Base-by-base conservation (phyloP, 2,113 vertebrate genomes). In the Macroglossus sobrinus region DNA sequence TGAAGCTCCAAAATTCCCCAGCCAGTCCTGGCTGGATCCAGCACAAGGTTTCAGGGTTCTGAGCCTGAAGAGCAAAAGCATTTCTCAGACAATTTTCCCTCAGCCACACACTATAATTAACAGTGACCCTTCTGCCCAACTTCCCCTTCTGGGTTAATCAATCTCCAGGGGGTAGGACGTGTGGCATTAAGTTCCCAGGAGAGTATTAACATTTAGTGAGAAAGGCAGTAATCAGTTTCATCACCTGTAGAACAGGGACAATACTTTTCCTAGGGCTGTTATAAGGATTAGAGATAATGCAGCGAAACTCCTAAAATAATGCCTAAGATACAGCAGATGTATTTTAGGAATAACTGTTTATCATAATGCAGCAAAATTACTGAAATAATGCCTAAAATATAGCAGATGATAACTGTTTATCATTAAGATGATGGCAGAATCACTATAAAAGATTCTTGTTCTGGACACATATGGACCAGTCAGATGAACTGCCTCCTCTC, bases 71-170 rank as follows among this genome's bases (percentile, higher is more conserved):
- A 78, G 61, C 53, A 82, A 91, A 93, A 14, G 22, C 63, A 50
- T 84, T 93, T 93, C 50, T 61, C 50, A 43, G 55, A 40, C 43
- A n/a, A 50, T 69, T 74, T 92, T 47, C 84, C 35, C 38, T 92
- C 33, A 45, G 93, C 69, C 38, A 75, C 82, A 92, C 50, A 57
- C 19, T 72, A 91, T 63, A 74, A 24, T 93, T 91, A 93, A 76
- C 14, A 90, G 59, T 69, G 74, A 90, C 26, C 80, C 63, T 7
- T 38, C 75, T 40, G 84, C 61, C n/a, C 33, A 35, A 10, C 43
- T 86, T 78, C 21, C 71, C 84, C 57, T 66, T 74, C 61, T 18
- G 79, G 50, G 55, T 95, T 95, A 89, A 95, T 93, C 61, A 93
- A 40, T 96, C 63, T 75, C 63, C n/a, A 71, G 76, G 18, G 18